These are phyloP conservation scores for Champsocephalus esox DNA, from an alignment of 2,797 vertebrate species.

Conservation along the genomic window DNA sequence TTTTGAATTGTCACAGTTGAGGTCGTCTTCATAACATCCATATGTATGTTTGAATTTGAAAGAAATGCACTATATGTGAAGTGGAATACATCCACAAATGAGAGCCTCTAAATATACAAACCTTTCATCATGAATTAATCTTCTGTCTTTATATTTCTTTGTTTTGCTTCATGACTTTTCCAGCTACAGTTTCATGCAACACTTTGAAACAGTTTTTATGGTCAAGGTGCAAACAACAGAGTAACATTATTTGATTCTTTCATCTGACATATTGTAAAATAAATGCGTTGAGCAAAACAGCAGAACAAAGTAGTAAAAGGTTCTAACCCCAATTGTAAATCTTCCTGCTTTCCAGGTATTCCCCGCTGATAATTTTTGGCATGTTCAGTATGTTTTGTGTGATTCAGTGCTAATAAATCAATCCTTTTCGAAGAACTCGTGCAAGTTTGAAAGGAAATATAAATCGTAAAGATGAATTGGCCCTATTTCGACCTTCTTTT, in stretches of 20 bases:
- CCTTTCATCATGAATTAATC: constrained; percentile 10
- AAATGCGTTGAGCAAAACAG: constrained; percentile 34
- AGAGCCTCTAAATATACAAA: not conserved
- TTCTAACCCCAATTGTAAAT: constrained; percentile 34
- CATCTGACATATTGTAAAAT: constrained; percentile 25
- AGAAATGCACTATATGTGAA: constrained; percentile 3
- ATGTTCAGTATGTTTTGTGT: constrained; percentile 29
- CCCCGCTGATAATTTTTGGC: constrained; percentile 44
- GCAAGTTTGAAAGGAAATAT: constrained; percentile 37
- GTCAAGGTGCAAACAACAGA: not conserved
- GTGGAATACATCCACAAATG: not conserved
- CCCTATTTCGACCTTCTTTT: constrained; percentile 43
- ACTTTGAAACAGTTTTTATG: constrained; percentile 25
- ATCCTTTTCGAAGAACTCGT: constrained; percentile 22
- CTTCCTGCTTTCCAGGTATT: constrained; percentile 47
- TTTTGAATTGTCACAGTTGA: not conserved
- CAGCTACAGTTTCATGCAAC: constrained; percentile 9
- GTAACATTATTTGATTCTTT: constrained; percentile 7
- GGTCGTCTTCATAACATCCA: not conserved
- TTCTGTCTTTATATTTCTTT: constrained; percentile 10
- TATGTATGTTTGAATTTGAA: not conserved
- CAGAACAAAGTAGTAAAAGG: constrained; percentile 36
- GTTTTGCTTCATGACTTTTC: constrained; percentile 15
- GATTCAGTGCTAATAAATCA: constrained; percentile 53
- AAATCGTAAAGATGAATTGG: constrained; percentile 36